phyloP scores from a whole-genome alignment of 1,140 invertebrate species.

The Micrasema longulum region DNA sequence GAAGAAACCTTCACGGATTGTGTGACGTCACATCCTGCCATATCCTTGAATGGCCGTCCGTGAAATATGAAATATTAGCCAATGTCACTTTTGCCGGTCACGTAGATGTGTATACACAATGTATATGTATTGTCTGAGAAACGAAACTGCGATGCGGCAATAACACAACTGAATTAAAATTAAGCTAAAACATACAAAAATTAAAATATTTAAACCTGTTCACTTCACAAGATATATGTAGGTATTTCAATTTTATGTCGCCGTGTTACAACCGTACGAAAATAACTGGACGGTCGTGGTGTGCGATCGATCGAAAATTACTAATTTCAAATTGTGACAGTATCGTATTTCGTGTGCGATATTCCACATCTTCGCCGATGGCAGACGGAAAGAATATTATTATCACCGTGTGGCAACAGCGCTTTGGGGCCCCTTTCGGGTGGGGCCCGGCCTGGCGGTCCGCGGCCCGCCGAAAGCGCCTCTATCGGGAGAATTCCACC shows the following conservation, averaged over 20 bases:
- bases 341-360: constrained; percentile 14
- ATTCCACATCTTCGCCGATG: constrained; percentile 26
- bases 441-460: neutral
- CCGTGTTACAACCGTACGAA: too few species aligned
- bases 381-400: constrained; percentile 35
- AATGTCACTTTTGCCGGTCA: constrained; percentile 46
- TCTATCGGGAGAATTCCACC: neutral
- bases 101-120: constrained; percentile 19
- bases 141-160: neutral
- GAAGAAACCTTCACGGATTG: neutral
- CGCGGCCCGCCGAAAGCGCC: too few species aligned
- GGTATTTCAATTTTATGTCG: too few species aligned
- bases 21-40: constrained; percentile 43
- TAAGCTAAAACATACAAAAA: too few species aligned
- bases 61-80: constrained; percentile 48
- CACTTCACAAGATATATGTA: too few species aligned
- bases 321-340: neutral
- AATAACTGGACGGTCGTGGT: too few species aligned
- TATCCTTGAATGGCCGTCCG: constrained; percentile 37
- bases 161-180: neutral
- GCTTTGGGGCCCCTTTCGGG: constrained; percentile 24
- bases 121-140: neutral
- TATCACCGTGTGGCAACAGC: constrained; percentile 29
- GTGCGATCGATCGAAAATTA: too few species aligned
- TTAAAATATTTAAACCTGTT: too few species aligned